phyloP scores from a whole-genome alignment of 2,797 vertebrate genomes.

The Gambusia yucatana region DNA sequence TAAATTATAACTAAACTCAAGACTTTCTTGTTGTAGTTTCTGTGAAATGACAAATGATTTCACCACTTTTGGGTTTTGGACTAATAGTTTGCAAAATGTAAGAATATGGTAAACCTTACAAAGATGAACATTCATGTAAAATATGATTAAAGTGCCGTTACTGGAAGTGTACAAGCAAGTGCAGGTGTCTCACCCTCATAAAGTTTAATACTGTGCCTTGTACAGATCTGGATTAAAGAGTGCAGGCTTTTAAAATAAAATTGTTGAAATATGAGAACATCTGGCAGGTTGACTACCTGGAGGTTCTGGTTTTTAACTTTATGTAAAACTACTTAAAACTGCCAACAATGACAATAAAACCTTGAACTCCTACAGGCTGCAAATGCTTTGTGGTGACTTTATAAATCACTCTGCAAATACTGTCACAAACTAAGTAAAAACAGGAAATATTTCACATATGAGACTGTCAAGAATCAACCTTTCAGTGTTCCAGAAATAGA shows the following conservation, averaged over 20 bases:
- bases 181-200: background rate
- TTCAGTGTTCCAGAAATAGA: background rate
- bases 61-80: background rate
- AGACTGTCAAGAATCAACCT: background rate
- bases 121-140: background rate
- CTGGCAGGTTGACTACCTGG: background rate
- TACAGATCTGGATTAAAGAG: background rate
- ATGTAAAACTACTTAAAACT: background rate
- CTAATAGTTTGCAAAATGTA: background rate
- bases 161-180: background rate
- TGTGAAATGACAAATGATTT: background rate
- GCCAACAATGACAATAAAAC: background rate
- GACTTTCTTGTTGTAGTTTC: background rate
- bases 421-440: background rate
- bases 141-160: background rate
- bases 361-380: background rate
- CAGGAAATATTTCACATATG: background rate
- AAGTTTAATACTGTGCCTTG: background rate
- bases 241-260: background rate
- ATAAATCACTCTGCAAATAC: background rate
- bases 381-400: background rate
- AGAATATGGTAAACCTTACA: background rate
- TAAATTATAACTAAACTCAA: background rate
- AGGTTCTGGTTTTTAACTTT: background rate
- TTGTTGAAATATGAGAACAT: background rate